Base-by-base conservation (phyloP, 1,140 invertebrate species). In the Halictus rubicundus region DNA sequence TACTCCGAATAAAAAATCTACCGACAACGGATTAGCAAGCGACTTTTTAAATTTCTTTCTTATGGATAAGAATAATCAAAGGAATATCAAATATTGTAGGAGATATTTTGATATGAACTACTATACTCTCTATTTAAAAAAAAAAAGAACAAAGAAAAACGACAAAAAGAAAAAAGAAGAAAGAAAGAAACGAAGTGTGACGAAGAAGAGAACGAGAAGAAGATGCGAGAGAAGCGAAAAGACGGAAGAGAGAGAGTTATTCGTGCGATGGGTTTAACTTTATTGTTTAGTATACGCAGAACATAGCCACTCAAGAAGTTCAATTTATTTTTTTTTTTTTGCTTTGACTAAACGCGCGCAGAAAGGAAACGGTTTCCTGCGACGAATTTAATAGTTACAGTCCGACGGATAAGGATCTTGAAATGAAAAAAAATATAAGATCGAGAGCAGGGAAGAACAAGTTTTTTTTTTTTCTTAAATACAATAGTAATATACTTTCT, bases 401-500 rank as follows among this genome's bases (percentile, higher is more conserved):
- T 85, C 83, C 64, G 82, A 65, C 63, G 64, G 85, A 80, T 86
- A 82, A 76, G 72, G 73, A 86, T 86, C 80, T 85, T 84, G 68
- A 57, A 83, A 46, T 3, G 10, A 12, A 80, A 86, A 80, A 86
- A 81, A 68, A 27, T 74, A 77, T 87, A 82, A 84, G 81, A 72
- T 81, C 81, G 71, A 86, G 76, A 87, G 76, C 76, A 82, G 72
- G 68, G 80, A 85, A 86, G 80, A 68, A 79, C 80, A 68, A 73
- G n/a, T n/a, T n/a, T n/a, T n/a, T n/a, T n/a, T n/a, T n/a, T n/a
- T 87, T 85, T 87, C 83, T 87, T 85, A 87, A 87, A 86, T 83
- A 88, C 75, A 79, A 87, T 87, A 88, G 83, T 87, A 83, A 83
- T 87, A 85, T 87, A 88, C 87, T 87, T 88, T 88, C 87, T 87